Evolutionary conservation across 2,797 vertebrate genomes (phyloP).

Genomic region (Hybognathus amarus): DNA sequence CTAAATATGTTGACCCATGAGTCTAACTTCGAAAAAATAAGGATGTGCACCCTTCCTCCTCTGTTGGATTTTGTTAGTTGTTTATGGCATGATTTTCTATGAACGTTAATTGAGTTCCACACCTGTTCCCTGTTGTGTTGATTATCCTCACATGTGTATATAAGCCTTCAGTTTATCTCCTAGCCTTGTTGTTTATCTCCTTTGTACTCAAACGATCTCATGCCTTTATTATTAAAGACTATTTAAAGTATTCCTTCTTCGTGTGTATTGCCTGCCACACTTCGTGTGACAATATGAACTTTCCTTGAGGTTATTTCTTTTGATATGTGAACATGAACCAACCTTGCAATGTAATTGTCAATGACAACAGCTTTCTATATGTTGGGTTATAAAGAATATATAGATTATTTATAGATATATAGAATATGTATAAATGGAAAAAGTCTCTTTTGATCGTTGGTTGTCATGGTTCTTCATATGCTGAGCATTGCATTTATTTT

Average conservation of each 20-base stretch:
- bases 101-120: not conserved
- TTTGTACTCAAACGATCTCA: not conserved
- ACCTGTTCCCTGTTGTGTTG: not conserved
- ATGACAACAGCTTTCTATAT: not conserved
- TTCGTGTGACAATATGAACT: not conserved
- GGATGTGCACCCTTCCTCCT: not conserved
- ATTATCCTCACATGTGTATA: not conserved
- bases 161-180: not conserved
- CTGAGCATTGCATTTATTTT: constrained; percentile 65
- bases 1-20: too few species aligned
- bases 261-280: not conserved
- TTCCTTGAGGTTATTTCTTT: not conserved
- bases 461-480: constrained; percentile 26
- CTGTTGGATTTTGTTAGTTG: not conserved
- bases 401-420: not conserved
- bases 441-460: constrained; percentile 1
- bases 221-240: not conserved
- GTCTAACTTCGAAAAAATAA: too few species aligned
- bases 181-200: not conserved
- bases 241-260: not conserved
- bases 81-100: not conserved
- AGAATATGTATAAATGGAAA: not conserved
- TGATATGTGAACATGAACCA: not conserved
- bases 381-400: not conserved
- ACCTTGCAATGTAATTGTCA: not conserved